phyloP scores from a whole-genome alignment of 2,113 vertebrate genomes.

The Narcine bancroftii region DNA sequence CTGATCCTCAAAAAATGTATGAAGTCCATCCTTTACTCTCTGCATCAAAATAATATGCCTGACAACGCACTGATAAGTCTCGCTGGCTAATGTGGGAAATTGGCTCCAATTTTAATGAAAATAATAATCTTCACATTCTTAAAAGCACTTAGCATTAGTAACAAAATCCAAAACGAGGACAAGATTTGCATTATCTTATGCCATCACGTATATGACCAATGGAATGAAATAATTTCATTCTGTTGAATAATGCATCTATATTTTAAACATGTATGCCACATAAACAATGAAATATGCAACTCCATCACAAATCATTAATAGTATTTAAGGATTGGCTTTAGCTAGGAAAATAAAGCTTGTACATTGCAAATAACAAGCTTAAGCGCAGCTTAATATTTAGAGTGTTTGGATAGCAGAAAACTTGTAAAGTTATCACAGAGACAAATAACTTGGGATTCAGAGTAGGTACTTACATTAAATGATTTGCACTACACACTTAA shows the following conservation, averaged over 20 bases:
- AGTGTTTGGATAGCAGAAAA: too few species aligned
- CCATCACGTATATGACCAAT: not conserved
- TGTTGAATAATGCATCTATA: not conserved
- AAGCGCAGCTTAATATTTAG: too few species aligned
- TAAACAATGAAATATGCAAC: conserved; percentile 1
- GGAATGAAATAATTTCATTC: not conserved
- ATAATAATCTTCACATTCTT: not conserved
- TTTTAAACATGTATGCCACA: not conserved
- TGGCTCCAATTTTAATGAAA: not conserved
- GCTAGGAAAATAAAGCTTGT: not conserved
- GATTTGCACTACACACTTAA: not conserved
- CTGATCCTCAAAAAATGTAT: too few species aligned
- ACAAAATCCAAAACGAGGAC: not conserved
- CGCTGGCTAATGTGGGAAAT: too few species aligned
- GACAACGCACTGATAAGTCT: too few species aligned
- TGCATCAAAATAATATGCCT: too few species aligned
- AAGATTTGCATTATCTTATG: not conserved
- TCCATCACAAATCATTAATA: not conserved
- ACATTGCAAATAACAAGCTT: not conserved
- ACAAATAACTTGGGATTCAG: not conserved
- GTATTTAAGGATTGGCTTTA: too few species aligned
- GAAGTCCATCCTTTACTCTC: too few species aligned
- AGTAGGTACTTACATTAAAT: not conserved
- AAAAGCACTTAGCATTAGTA: not conserved
- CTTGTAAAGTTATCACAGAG: not conserved